A percentile compares a stretch with the other conserved stretches of the same genome.
Conservation (phyloP, 2,797 vertebrate species). For the Poeciliopsis infans region DNA sequence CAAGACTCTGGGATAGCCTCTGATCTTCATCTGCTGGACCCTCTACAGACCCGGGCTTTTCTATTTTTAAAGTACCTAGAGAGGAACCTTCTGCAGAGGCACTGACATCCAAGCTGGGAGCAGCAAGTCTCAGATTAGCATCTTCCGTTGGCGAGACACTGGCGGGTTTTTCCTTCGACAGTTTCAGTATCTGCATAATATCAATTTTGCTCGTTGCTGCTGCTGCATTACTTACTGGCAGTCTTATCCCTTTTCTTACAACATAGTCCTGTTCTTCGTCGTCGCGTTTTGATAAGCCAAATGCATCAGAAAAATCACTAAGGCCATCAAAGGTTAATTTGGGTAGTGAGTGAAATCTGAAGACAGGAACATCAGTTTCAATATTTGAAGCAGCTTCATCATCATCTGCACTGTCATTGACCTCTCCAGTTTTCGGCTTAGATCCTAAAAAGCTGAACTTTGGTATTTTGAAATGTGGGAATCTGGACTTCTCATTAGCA, state of each 20-base stretch:
- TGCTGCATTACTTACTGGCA: constrained; percentile 55
- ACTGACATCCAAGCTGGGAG: constrained; percentile 23
- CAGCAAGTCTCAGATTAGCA: constrained; percentile 28
- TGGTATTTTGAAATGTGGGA: constrained; percentile 54
- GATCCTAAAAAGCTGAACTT: constrained; percentile 45
- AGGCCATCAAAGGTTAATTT: constrained; percentile 32
- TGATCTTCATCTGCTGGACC: constrained; percentile 55
- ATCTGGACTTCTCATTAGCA: constrained; percentile 44
- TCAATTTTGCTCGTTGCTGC: constrained; percentile 60
- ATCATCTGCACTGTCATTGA: constrained; percentile 27
- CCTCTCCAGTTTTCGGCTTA: constrained; percentile 42
- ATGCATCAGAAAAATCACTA: constrained; percentile 25
- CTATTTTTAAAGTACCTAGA: constrained; percentile 75
- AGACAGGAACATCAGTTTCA: constrained; percentile 62
- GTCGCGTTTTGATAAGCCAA: constrained; percentile 40
- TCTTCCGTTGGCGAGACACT: constrained; percentile 42
- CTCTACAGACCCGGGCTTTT: constrained; percentile 53
- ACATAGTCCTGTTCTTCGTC: constrained; percentile 58
- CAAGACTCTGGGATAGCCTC: constrained; percentile 71
- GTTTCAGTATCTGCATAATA: constrained; percentile 73
- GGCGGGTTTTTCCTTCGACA: constrained; percentile 57
- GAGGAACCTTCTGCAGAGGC: constrained; percentile 32
- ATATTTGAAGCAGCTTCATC: constrained; percentile 18
- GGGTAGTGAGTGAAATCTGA: constrained; percentile 76
- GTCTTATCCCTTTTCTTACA: constrained; percentile 63